Base-by-base conservation (phyloP, 2,797 vertebrate species). In the Ciconia nigra region DNA sequence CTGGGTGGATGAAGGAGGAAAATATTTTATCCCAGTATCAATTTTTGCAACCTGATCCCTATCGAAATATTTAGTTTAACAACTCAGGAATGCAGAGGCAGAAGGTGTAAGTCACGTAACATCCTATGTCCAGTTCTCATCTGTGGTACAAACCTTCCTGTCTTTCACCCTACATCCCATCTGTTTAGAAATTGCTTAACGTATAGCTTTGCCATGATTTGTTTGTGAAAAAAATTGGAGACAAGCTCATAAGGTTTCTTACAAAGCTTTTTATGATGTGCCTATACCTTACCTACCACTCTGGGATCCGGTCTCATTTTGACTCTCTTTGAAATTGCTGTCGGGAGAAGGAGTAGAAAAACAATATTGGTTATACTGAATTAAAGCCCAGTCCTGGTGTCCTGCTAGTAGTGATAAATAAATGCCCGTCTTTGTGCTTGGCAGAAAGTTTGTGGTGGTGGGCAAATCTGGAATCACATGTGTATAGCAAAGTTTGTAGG, bases 401-500 rank as follows among this genome's bases (percentile, higher is more conserved):
- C 61, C 54, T 90, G 42, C 49, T 74, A 21, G 20, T 19, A 44
- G 13, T 11, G 71, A 18, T 41, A 61, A 24, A 52, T 69, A 69
- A 69, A 55, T 15, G 28, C 14, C 67, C 66, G 63, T 7, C 3
- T 26, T 22, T 47, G 46, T 41, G 35, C 62, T 73, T 71, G 61
- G 44, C 28, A 74, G 46, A 37, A 52, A 4, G 77, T 10, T 11
- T 0, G 3, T 44, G 57, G 21, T 86, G 42, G 21, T 67, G 76
- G 63, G n/a, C 49, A 90, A 35, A 52, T 33, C 31, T 49, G 42
- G 63, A 87, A 26, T 80, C 13, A 7, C 3, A 1, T 0, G 0
- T 28, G 4, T 9, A 1, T 2, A 9, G 15, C 1, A 1, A 61
- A 22, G 21, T 54, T 49, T 54, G 16, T 15, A 35, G 52, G 8